Evolutionary conservation across 2,797 vertebrate genomes (phyloP).

Genomic region (Melanotaenia maccullochi): DNA sequence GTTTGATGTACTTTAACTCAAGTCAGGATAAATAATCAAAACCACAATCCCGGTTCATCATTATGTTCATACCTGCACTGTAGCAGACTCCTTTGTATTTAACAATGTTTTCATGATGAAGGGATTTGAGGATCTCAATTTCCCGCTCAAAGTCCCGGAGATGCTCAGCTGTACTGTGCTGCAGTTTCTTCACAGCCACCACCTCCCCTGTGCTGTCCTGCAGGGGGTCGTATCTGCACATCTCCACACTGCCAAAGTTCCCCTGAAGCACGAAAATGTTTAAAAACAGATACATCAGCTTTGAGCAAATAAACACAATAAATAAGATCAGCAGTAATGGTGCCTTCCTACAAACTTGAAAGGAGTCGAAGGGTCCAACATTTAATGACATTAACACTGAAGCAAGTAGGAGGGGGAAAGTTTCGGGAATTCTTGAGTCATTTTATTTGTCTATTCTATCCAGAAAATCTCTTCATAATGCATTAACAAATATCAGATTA

Average conservation of each 20-base stretch:
- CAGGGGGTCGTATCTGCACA: conserved; percentile 96
- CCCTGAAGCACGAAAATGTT: conserved; percentile 79
- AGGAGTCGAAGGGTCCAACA: neutral
- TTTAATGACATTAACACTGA: neutral
- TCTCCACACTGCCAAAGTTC: conserved; percentile 99
- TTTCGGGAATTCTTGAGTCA: neutral
- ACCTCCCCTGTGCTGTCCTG: conserved; percentile 98
- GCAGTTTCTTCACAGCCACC: conserved; percentile 97
- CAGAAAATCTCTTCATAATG: neutral
- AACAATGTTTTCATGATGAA: conserved; percentile 98
- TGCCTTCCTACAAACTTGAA: neutral
- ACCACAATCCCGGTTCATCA: neutral
- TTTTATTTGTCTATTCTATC: neutral
- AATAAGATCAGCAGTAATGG: neutral
- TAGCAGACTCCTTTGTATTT: conserved; percentile 98
- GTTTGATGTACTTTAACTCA: neutral
- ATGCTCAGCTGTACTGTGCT: conserved; percentile 95
- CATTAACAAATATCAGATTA: neutral
- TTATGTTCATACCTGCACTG: conserved; percentile 88
- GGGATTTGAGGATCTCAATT: conserved; percentile 96
- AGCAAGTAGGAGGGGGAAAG: neutral
- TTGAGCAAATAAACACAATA: neutral
- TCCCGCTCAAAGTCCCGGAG: conserved; percentile 96
- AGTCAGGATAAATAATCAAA: neutral
- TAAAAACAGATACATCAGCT: neutral